Percentiles rank a stretch among this genome's conserved stretches.
Conservation (phyloP, 2,888 invertebrate species). For the Eupithecia insigniata region DNA sequence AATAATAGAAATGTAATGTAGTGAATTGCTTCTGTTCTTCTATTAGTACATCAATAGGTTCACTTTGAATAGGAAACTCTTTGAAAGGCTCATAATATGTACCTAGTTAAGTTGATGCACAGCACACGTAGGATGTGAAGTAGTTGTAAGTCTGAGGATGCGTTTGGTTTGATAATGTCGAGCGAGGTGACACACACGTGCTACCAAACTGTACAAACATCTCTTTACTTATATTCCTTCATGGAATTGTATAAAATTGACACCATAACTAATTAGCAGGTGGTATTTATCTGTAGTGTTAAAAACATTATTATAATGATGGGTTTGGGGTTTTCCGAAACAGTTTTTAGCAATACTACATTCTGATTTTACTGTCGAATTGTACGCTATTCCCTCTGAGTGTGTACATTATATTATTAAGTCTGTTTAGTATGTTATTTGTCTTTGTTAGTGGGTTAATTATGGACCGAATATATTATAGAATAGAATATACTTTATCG, state of each 20-base stretch:
- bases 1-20: neutral
- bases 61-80: neutral
- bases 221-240: neutral
- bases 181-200: constrained; percentile 26
- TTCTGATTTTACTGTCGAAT: neutral
- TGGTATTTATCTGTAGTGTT: neutral
- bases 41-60: neutral
- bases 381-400: neutral
- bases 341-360: neutral
- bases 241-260: neutral
- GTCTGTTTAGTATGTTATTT: no score
- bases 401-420: no score
- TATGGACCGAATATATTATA: no score
- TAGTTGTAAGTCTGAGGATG: constrained; percentile 19
- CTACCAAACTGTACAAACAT: neutral
- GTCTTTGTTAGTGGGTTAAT: no score
- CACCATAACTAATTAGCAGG: neutral
- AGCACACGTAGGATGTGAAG: constrained; percentile 15
- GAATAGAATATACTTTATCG: no score
- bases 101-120: neutral
- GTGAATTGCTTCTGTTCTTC: neutral
- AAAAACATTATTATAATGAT: neutral
- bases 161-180: constrained; percentile 25
- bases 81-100: neutral
- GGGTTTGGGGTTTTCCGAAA: neutral